Evolutionary conservation across 1,140 invertebrate species (phyloP).

Genomic region (Hyposmocoma kahamanoa): DNA sequence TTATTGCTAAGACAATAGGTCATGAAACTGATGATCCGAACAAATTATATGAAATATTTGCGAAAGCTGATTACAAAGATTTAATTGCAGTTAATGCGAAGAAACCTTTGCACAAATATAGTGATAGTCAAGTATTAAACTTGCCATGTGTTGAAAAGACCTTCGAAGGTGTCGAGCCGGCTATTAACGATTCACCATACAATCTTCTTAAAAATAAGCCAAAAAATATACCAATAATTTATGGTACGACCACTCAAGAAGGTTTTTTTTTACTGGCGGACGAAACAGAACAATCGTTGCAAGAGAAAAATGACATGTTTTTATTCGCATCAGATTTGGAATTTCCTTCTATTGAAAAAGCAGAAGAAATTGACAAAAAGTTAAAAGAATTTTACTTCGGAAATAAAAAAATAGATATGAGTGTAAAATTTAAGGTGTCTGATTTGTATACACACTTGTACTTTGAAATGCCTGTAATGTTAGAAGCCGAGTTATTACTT

Average conservation of each 20-base stretch:
- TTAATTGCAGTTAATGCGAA: slow-evolving; percentile 28
- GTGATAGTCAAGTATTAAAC: slow-evolving; percentile 46
- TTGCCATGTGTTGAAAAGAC: slow-evolving; percentile 51
- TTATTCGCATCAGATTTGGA: slow-evolving; percentile 52
- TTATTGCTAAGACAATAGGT: slow-evolving; percentile 43
- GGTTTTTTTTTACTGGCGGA: slow-evolving; percentile 42
- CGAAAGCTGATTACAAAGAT: slow-evolving; percentile 33
- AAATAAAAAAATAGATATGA: slow-evolving; percentile 31
- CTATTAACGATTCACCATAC: slow-evolving; percentile 49
- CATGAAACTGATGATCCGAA: slow-evolving; percentile 42
- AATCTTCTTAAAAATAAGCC: slow-evolving; percentile 39
- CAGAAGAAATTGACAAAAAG: slow-evolving; percentile 26
- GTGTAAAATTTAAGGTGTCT: slow-evolving; percentile 30
- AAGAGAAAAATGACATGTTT: slow-evolving; percentile 42
- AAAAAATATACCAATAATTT: slow-evolving; percentile 46
- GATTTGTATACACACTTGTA: slow-evolving; percentile 50
- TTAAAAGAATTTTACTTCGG: slow-evolving; percentile 48
- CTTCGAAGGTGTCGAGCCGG: slow-evolving; percentile 36
- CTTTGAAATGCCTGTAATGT: slow-evolving; percentile 46
- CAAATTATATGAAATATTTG: slow-evolving; percentile 49
- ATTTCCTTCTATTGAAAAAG: slow-evolving; percentile 35
- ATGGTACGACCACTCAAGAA: slow-evolving; percentile 50
- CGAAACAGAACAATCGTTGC: slow-evolving; percentile 32
- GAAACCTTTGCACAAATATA: slow-evolving; percentile 44
- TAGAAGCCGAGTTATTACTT: slow-evolving; percentile 38